These are phyloP conservation scores for Xylocampa areola DNA, from an alignment of 2,888 invertebrate genomes.

Conservation along the genomic window DNA sequence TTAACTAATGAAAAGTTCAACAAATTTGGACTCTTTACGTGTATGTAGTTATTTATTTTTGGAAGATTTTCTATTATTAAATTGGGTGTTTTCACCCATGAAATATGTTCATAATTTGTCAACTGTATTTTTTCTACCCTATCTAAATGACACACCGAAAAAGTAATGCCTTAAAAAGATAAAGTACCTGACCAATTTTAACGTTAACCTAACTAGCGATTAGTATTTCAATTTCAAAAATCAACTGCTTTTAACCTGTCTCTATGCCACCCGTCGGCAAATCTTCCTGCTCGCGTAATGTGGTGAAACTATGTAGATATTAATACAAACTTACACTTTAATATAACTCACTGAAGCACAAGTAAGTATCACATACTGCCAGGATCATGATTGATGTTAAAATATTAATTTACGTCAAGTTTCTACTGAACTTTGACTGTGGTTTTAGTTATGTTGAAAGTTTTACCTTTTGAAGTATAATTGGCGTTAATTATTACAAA, in stretches of 20 bases:
- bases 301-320: conserved; percentile 70
- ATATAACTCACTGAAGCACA: conserved; percentile 45
- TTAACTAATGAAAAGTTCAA: too few species aligned
- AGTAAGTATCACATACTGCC: conserved; percentile 35
- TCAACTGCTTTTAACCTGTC: background rate
- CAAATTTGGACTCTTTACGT: too few species aligned
- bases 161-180: background rate
- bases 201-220: conserved; percentile 11
- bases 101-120: too few species aligned
- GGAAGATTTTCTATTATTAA: too few species aligned
- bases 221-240: conserved; percentile 9
- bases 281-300: conserved; percentile 57
- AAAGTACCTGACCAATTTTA: background rate
- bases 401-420: conserved; percentile 44
- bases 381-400: conserved; percentile 44
- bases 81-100: too few species aligned
- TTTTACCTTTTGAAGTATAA: conserved; percentile 8
- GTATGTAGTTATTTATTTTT: too few species aligned
- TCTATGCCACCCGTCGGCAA: conserved; percentile 33
- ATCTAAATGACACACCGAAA: too few species aligned
- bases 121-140: too few species aligned
- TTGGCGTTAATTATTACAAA: background rate
- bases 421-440: conserved; percentile 24
- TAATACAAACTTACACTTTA: conserved; percentile 63
- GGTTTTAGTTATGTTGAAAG: conserved; percentile 11